Percentiles rank a stretch among this genome's conserved stretches.
Conservation (phyloP, 2,888 invertebrate genomes). For the Galeopsomyia nigrocyanea region DNA sequence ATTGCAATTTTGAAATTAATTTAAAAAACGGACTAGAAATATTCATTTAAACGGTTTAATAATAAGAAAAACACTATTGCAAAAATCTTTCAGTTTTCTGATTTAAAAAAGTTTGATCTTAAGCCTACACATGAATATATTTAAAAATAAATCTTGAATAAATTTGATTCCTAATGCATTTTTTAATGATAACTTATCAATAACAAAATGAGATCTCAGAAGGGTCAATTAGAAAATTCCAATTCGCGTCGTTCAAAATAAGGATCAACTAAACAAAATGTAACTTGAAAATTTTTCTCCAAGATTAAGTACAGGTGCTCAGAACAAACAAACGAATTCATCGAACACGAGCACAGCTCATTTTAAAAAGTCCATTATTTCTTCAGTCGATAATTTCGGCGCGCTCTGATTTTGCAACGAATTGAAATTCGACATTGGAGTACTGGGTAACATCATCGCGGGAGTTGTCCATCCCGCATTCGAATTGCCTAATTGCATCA, state of each 20-base stretch:
- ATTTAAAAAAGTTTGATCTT: neutral
- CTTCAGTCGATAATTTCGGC: conserved; percentile 57
- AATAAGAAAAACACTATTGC: conserved; percentile 11
- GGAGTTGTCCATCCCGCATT: conserved; percentile 48
- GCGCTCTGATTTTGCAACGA: conserved; percentile 45
- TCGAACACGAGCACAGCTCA: conserved; percentile 42
- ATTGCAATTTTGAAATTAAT: conserved; percentile 24
- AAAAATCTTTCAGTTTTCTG: neutral
- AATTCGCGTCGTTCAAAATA: no score
- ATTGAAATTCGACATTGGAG: conserved; percentile 32
- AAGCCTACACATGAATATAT: conserved; percentile 4
- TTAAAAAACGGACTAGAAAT: conserved; percentile 35
- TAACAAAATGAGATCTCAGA: neutral
- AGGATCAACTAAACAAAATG: no score
- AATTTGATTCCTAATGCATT: neutral
- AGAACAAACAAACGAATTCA: neutral
- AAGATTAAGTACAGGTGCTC: no score
- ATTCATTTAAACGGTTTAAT: conserved; percentile 19
- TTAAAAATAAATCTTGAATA: neutral
- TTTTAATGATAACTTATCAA: conserved; percentile 11
- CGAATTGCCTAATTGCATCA: conserved; percentile 43
- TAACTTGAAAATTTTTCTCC: no score
- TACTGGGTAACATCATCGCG: conserved; percentile 45
- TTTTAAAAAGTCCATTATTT: conserved; percentile 63
- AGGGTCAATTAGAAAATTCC: neutral